These are phyloP conservation scores for Tridacna crocea DNA, from an alignment of 2,888 invertebrate species.

Conservation along the genomic window DNA sequence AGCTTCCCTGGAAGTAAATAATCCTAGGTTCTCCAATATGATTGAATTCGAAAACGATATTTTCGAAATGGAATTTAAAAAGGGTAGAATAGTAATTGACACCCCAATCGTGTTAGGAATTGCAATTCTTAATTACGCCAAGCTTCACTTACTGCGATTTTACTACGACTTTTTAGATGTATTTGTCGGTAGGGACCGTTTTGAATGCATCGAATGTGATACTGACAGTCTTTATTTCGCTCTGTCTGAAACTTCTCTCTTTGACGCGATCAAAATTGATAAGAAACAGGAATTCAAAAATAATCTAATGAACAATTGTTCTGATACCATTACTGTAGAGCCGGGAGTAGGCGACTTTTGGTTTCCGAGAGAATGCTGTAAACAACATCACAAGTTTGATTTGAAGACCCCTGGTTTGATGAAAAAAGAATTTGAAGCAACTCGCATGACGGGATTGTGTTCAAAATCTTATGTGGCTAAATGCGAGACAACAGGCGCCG, in stretches of 20 bases:
- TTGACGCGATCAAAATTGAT: no score
- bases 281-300: background rate
- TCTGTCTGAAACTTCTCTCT: no score
- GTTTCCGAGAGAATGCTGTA: constrained; percentile 35
- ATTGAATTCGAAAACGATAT: background rate
- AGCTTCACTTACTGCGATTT: constrained; percentile 58
- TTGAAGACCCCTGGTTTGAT: constrained; percentile 9
- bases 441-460: constrained; percentile 32
- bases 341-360: constrained; percentile 6
- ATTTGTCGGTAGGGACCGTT: constrained; percentile 33
- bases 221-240: no score
- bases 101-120: no score
- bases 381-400: constrained; percentile 32
- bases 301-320: constrained; percentile 31
- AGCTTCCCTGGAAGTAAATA: constrained; percentile 26
- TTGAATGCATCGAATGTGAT: no score
- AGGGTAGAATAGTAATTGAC: no score
- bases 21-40: constrained; percentile 5
- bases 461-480: constrained; percentile 34
- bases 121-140: constrained; percentile 64
- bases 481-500: background rate
- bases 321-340: constrained; percentile 7
- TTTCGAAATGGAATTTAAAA: constrained; percentile 28
- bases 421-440: constrained; percentile 36
- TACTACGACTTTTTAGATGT: constrained; percentile 57